These are phyloP conservation scores for Synergus itoensis DNA, from an alignment of 2,888 invertebrate species.

Conservation along the genomic window DNA sequence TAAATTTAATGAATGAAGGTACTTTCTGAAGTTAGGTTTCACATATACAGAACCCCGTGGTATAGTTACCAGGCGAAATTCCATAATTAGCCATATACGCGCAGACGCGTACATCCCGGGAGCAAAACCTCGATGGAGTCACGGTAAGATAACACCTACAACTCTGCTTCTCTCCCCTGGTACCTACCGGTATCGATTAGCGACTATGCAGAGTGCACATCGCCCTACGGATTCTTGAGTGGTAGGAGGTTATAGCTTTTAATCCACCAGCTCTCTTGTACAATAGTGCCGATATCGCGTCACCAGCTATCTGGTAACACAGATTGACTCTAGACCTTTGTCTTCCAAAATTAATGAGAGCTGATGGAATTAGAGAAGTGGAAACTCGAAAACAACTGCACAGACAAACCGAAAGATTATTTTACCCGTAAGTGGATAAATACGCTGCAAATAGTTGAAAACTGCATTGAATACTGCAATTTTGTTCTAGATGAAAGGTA, in stretches of 20 bases:
- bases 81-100: conserved; percentile 57
- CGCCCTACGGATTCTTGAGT: conserved; percentile 52
- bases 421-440: too few relatives aligned
- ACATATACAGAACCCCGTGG: conserved; percentile 13
- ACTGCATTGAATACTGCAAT: too few relatives aligned
- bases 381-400: background rate
- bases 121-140: conserved; percentile 54
- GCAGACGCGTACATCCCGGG: conserved; percentile 53
- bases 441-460: too few relatives aligned
- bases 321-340: background rate
- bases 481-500: too few relatives aligned
- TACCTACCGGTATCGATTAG: conserved; percentile 67
- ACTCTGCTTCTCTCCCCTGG: conserved; percentile 47
- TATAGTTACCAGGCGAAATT: conserved; percentile 51
- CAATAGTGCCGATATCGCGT: conserved; percentile 55
- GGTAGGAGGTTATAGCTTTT: conserved; percentile 60
- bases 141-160: conserved; percentile 66
- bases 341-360: background rate
- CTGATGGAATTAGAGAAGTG: background rate
- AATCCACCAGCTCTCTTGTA: conserved; percentile 61
- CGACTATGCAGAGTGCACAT: conserved; percentile 58
- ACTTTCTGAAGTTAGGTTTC: background rate
- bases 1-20: background rate
- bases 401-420: too few relatives aligned
- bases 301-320: conserved; percentile 49